Evolutionary conservation across 2,888 invertebrate species (phyloP), one percentile per base, ranked within the genome.

Genomic region (Steinernema carpocapsae): DNA sequence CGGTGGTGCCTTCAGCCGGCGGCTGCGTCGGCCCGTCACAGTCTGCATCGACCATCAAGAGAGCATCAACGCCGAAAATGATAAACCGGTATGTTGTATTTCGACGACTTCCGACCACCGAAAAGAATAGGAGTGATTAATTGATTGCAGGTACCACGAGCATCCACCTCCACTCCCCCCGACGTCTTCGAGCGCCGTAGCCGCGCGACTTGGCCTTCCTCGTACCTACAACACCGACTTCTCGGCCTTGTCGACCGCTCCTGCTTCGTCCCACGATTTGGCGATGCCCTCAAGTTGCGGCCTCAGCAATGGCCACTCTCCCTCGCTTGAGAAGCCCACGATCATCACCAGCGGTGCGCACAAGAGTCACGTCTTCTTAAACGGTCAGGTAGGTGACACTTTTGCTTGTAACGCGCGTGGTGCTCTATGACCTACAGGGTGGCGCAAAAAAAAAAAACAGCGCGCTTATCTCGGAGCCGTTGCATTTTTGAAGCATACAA

Each of bases 161-260:
- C 70, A 43, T 70, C 70, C 70, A 43, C 43, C 70, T n/a, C 46
- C 70, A 43, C 70, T 45, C 12, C 70, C 70, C n/a, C 43, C 45
- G 43, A 64, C 64, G 7, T 64, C 64, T 7, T 64, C 64, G 64
- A 64, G 64, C 64, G 37, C 64, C 17, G 64, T 64, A n/a, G 64
- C 64, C 37, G 64, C 71, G 43, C 71, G 45, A 19, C 22, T 45
- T 12, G 71, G 71, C 1, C 71, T 71, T 43, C 71, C 71, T 2
- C 71, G 71, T 17, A 71, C 45, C 45, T 71, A 71, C 71, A 46
- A 71, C 45, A 71, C 71, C 10, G 71, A 71, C 45, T 71, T 71
- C 26, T 24, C 71, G n/a, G 45, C 45, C 22, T 43, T 71, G 24
- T 22, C 71, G 37, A 10, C 37, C 37, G 3, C 37, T 37, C 37